Percentiles rank a stretch among this genome's conserved stretches.
These are phyloP conservation scores for Dicrurus megarhynchus DNA, from an alignment of 2,113 vertebrate genomes.

Conservation along the genomic window DNA sequence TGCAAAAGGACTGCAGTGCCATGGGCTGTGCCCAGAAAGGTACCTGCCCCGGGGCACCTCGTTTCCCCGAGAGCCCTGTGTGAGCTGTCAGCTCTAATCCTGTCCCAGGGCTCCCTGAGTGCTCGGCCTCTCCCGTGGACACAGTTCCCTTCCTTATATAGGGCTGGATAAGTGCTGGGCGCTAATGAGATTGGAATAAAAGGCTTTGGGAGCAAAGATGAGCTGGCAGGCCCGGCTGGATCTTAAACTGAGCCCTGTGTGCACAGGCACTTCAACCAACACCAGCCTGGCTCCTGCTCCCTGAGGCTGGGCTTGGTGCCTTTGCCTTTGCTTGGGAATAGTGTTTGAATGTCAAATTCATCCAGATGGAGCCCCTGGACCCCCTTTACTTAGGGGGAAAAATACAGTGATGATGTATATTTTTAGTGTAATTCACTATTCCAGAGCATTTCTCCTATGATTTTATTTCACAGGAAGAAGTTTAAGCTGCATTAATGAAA, in stretches of 20 bases:
- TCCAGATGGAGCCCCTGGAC: not conserved
- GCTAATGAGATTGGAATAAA: conserved; percentile 41
- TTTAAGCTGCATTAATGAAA: not conserved
- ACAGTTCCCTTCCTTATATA: conserved; percentile 43
- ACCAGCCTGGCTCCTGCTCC: not conserved
- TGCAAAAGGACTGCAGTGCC: not conserved
- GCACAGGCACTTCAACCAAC: accelerated
- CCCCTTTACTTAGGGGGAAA: not conserved
- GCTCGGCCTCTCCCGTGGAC: conserved; percentile 1
- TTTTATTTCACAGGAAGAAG: not conserved
- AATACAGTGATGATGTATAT: accelerated
- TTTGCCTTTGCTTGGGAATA: not conserved
- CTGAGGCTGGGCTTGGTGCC: not conserved
- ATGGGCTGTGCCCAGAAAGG: not conserved
- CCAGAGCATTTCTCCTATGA: not conserved
- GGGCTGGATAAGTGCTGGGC: conserved; percentile 33
- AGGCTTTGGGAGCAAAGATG: conserved; percentile 15
- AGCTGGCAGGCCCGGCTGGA: not conserved
- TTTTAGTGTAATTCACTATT: not conserved
- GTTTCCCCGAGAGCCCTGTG: not conserved
- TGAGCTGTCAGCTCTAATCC: conserved; percentile 18
- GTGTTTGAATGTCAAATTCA: accelerated
- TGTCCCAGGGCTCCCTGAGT: not conserved
- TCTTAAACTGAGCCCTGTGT: not conserved
- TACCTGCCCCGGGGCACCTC: not conserved